Percentiles rank a stretch among this genome's conserved stretches.
These are phyloP conservation scores for Eupithecia pulchellata DNA, from an alignment of 2,888 invertebrate genomes.

Conservation along the genomic window DNA sequence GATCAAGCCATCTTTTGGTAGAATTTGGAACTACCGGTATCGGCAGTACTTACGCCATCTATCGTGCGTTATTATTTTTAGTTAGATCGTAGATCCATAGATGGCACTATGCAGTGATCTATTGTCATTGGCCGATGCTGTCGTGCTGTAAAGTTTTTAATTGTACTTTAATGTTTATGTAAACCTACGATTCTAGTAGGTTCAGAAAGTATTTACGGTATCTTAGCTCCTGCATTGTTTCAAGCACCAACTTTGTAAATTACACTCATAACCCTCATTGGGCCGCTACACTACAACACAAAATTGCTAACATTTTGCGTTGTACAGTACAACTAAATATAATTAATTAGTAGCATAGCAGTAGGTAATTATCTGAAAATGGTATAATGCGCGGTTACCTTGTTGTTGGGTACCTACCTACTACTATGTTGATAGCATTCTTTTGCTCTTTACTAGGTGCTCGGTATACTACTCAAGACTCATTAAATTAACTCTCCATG, in stretches of 20 bases:
- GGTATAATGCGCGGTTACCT: neutral
- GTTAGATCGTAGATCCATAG: neutral
- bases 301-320: neutral
- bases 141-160: neutral
- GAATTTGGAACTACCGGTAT: neutral
- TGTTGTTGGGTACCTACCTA: neutral
- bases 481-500: constrained; percentile 1
- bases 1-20: neutral
- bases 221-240: neutral
- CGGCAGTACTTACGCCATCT: neutral
- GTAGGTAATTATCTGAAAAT: neutral
- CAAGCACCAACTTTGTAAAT: neutral
- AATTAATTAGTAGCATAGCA: no score
- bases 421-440: neutral
- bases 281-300: neutral
- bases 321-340: no score
- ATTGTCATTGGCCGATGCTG: neutral
- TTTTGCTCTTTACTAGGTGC: neutral
- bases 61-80: neutral
- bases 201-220: neutral
- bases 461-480: neutral
- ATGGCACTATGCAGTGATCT: neutral
- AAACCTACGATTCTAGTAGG: neutral
- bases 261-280: neutral
- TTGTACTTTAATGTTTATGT: neutral